These are phyloP conservation scores for Indri indri DNA, from an alignment of 2,113 vertebrate species.

Conservation along the genomic window DNA sequence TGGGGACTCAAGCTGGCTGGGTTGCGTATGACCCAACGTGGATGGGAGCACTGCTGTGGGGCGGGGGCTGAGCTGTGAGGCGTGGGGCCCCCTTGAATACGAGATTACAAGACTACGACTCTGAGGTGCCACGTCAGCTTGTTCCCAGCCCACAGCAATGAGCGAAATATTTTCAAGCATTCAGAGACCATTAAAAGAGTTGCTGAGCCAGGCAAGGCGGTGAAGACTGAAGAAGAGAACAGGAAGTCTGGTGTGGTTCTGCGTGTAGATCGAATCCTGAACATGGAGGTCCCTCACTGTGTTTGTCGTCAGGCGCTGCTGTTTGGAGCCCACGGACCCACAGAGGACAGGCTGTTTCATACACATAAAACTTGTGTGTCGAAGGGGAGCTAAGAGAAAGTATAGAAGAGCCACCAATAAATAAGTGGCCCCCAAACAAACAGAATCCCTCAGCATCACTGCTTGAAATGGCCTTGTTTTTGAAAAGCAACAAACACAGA, in stretches of 20 bases:
- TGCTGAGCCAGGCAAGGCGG: background rate
- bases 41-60: background rate
- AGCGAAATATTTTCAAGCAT: background rate
- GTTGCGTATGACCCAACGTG: background rate
- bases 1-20: background rate
- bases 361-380: background rate
- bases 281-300: background rate
- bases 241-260: background rate
- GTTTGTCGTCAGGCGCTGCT: background rate
- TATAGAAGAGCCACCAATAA: background rate
- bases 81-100: rapidly evolving
- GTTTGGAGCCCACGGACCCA: too few species aligned
- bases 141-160: background rate
- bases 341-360: background rate
- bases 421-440: background rate
- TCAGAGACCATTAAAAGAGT: background rate
- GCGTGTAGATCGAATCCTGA: background rate
- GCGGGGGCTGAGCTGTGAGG: background rate
- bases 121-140: background rate
- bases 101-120: background rate
- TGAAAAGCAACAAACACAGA: background rate
- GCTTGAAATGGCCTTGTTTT: constrained; percentile 18
- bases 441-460: background rate
- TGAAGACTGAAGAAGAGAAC: background rate
- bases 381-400: background rate